These are phyloP conservation scores for Drosophila barbarae DNA, from an alignment of 2,888 invertebrate genomes.

Conservation along the genomic window DNA sequence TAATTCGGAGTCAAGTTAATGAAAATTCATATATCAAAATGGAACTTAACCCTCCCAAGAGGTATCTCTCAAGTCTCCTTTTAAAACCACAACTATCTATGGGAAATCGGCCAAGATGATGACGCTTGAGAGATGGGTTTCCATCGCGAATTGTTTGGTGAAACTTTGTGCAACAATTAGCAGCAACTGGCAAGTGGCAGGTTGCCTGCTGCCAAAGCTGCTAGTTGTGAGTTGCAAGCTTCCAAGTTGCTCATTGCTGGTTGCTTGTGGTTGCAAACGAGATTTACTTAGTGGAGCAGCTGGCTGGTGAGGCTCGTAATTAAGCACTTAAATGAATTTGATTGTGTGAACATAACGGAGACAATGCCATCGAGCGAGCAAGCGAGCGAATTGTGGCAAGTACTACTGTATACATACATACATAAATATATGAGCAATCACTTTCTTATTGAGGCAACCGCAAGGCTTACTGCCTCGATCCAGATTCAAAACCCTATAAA, in stretches of 20 bases:
- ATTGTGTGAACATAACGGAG: constrained; percentile 68
- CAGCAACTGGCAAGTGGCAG: constrained; percentile 27
- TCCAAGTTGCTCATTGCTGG: constrained; percentile 4
- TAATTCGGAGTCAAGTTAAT: too few species aligned
- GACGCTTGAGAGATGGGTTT: constrained; percentile 31
- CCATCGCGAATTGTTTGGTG: constrained; percentile 50
- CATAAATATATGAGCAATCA: constrained; percentile 11
- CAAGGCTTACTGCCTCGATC: neutral
- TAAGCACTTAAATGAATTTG: constrained; percentile 76
- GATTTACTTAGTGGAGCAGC: constrained; percentile 71
- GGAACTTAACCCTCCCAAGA: too few species aligned
- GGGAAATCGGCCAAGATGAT: constrained; percentile 60
- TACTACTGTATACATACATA: neutral
- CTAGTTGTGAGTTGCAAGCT: constrained; percentile 27
- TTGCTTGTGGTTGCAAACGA: constrained; percentile 47
- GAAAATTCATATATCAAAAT: too few species aligned
- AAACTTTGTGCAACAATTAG: constrained; percentile 68
- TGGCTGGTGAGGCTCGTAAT: constrained; percentile 60
- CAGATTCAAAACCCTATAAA: neutral
- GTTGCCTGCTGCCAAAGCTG: constrained; percentile 12
- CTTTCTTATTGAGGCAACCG: constrained; percentile 12
- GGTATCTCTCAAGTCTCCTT: neutral
- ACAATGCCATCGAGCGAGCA: constrained; percentile 47
- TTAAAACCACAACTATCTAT: constrained; percentile 2
- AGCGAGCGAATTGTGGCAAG: constrained; percentile 1